Evolutionary conservation across 2,797 vertebrate species (phyloP), one percentile per base, ranked within the genome.

Genomic region (Myripristis jacobus): DNA sequence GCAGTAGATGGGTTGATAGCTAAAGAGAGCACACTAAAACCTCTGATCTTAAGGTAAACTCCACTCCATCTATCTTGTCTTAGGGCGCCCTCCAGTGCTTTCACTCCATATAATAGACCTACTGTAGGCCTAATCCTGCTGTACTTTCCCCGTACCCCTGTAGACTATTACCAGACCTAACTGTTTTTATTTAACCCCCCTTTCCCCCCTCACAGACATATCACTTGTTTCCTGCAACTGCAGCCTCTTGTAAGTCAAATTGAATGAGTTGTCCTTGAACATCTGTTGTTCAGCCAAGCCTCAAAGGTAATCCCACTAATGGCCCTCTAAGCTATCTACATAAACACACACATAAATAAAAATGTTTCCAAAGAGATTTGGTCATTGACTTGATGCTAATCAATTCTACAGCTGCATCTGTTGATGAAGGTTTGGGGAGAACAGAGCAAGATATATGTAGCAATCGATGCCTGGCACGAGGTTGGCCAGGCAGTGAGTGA

Each of bases 291-390:
- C 86, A 87, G 89, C 92, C 90, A 89, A 91, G 91, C 91, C 93
- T 94, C 93, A 91, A 87, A 93, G 92, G 92, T 94, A 95, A 95
- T 95, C 93, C 90, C 78, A 67, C 92, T 95, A 95, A 95, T 95
- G 94, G 94, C 92, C 92, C 90, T 91, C 92, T 93, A 94, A 94
- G 89, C 91, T 94, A 93, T 92, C 89, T 92, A 92, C 92, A 93
- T 94, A 94, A 92, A 92, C 91, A 91, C 92, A 93, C 87, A 93
- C 91, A 93, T 93, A 94, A 93, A 95, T 94, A 94, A 93, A 93
- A 93, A 93, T 93, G 91, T 94, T 94, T 94, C 91, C 92, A 87
- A 94, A 91, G 92, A 93, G 92, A 94, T 92, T 91, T 89, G 82
- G 89, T 92, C 91, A 92, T 92, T 88, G 91, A 94, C 92, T 92